phyloP scores from a whole-genome alignment of 1,140 invertebrate species.

The Diploscapter pachys region DNA sequence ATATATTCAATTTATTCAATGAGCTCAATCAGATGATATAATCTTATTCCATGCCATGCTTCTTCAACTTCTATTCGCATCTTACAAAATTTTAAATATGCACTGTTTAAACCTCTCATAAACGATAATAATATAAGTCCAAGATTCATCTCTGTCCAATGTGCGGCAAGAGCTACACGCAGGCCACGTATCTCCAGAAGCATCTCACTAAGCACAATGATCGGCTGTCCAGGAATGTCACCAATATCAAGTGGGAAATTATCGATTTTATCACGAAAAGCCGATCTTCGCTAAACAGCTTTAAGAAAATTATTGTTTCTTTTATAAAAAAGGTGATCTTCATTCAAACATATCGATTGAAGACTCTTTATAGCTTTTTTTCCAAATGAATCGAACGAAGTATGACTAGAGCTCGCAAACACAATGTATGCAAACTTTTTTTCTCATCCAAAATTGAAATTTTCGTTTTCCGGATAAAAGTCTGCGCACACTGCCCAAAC shows the following conservation, averaged over 20 bases:
- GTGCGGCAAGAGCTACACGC: slow-evolving; percentile 98
- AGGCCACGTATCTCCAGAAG: slow-evolving; percentile 95
- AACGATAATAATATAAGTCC: slow-evolving; percentile 15
- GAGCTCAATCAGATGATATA: no score
- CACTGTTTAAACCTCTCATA: no score
- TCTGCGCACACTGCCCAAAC: no score
- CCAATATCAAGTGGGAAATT: not conserved
- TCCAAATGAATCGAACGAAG: slow-evolving; percentile 36
- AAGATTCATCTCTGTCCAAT: slow-evolving; percentile 91
- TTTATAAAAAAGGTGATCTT: slow-evolving; percentile 40
- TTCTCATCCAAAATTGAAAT: slow-evolving; percentile 1
- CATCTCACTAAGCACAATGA: slow-evolving; percentile 91
- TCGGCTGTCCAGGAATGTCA: slow-evolving; percentile 44
- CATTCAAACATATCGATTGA: slow-evolving; percentile 3
- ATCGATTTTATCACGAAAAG: slow-evolving; percentile 14
- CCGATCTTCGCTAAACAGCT: slow-evolving; percentile 4
- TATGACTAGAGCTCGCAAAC: slow-evolving; percentile 18
- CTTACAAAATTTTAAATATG: no score
- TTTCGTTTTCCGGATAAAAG: not conserved
- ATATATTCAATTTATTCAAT: no score
- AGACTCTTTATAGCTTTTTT: not conserved
- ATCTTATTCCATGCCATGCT: no score
- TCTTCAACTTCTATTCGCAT: no score
- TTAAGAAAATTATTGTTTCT: not conserved
- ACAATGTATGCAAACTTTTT: no score